phyloP scores from a whole-genome alignment of 23 tunicate genomes.

The Styela clava region DNA sequence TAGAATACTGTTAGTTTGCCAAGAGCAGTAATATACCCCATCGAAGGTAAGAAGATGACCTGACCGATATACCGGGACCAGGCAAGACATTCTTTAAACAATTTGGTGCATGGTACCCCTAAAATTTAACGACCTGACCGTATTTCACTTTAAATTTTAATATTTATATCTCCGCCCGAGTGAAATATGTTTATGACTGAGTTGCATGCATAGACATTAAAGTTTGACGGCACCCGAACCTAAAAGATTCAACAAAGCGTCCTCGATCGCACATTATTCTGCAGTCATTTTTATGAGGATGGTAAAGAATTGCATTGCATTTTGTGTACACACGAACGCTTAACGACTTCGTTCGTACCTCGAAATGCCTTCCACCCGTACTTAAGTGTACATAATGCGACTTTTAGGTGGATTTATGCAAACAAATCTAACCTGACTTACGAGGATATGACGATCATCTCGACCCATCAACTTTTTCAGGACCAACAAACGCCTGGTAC shows the following conservation, averaged over 20 bases:
- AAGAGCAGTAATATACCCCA: no score
- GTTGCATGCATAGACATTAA: not conserved
- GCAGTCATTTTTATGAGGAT: not conserved
- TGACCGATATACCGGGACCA: not conserved
- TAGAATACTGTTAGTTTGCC: no score
- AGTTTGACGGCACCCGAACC: not conserved
- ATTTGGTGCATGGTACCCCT: not conserved
- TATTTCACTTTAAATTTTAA: not conserved
- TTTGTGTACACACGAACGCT: slow-evolving; percentile 8
- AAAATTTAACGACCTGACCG: not conserved
- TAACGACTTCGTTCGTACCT: slow-evolving; percentile 18
- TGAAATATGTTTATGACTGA: not conserved
- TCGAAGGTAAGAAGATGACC: no score
- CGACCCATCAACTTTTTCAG: not conserved
- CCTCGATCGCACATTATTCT: not conserved
- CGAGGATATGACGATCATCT: not conserved
- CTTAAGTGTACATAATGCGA: slow-evolving; percentile 15
- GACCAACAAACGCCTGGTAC: not conserved
- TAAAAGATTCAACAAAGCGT: not conserved
- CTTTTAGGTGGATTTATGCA: slow-evolving; percentile 10
- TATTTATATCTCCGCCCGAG: not conserved
- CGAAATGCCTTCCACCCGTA: slow-evolving; percentile 13
- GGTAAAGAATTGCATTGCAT: slow-evolving; percentile 2
- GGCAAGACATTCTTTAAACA: not conserved
- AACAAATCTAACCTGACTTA: not conserved